Base-by-base conservation (phyloP, 2,888 invertebrate species). In the Helobdella robusta region DNA sequence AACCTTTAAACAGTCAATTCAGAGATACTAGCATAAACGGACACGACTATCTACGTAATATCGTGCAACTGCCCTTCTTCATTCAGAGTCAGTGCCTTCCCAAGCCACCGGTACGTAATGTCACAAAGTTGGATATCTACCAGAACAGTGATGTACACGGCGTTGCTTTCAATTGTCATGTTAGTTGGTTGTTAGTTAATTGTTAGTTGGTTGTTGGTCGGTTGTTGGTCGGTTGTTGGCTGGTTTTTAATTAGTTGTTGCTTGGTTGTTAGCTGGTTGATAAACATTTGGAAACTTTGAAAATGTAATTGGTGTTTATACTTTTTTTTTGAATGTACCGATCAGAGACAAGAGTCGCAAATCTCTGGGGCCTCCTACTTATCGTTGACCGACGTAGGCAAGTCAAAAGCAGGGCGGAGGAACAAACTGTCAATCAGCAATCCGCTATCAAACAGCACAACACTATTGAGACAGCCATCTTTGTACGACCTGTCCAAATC, bases 1-100 rank as follows among this genome's bases (percentile, higher is more conserved):
- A n/a, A n/a, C n/a, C n/a, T n/a, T n/a, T n/a, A n/a, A n/a, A 65
- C 60, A 71, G 73, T 2, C 68, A 73, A 15, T 76, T 74, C 68
- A 88, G 87, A 36, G 94, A 94, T 79, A 90, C 88, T 69, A 89
- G 88, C 78, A 92, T 95, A 72, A 92, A 92, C 67, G 94, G 94
- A 0, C 91, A 93, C 83, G 80, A 82, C 70, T 94, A 93, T 77
- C 82, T 95, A 59, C 85, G 91, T 69, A 97, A 97, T 79, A 87
- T 97, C 84, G 92, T 98, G 30, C 97, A 95, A 78, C 83, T 98
- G 74, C 98, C 98, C 0, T 97, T 98, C 81, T 98, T 92, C 80
- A 83, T 98, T 66, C 97, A 98, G 83, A 95, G 94, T 81, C 92
- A 94, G 0, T 94, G 93, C 11, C 81, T 97, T 68, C 84, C 93